These are phyloP conservation scores for Hydrotaea cyrtoneurina DNA, from an alignment of 2,888 invertebrate species.

Conservation along the genomic window DNA sequence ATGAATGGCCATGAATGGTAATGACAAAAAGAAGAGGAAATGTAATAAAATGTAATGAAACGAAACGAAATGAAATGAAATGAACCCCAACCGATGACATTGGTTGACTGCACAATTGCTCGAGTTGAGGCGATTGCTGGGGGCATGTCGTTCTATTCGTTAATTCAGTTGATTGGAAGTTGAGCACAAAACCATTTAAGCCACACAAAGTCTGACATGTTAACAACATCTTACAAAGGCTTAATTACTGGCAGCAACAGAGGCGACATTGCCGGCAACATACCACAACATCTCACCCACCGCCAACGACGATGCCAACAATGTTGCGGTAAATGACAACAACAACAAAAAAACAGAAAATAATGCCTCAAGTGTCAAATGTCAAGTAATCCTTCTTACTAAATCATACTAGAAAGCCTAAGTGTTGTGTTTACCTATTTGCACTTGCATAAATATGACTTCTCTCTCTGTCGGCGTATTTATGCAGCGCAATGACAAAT, in stretches of 20 bases:
- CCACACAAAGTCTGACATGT: constrained; percentile 16
- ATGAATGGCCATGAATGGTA: neutral
- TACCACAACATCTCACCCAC: neutral
- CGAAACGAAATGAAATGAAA: neutral
- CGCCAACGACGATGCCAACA: constrained; percentile 51
- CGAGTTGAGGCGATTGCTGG: neutral
- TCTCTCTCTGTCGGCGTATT: neutral
- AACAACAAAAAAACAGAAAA: constrained; percentile 2
- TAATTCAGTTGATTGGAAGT: constrained; percentile 13
- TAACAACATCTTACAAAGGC: constrained; percentile 26
- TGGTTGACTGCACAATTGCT: neutral
- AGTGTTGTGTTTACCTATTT: constrained; percentile 49
- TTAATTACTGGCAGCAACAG: neutral
- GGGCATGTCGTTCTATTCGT: neutral
- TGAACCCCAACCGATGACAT: neutral
- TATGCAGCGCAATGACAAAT: neutral
- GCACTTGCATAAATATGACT: constrained; percentile 4
- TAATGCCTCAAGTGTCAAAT: constrained; percentile 68
- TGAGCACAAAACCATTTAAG: constrained; percentile 29
- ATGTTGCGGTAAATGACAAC: constrained; percentile 57
- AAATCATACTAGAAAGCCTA: constrained; percentile 67
- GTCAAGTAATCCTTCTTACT: constrained; percentile 70
- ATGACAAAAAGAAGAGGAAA: neutral
- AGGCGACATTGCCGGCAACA: neutral
- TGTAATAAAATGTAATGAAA: neutral